Percentiles rank a stretch among this genome's conserved stretches.
phyloP scores from a whole-genome alignment of 2,113 vertebrate species.

The Thomomys bottae region DNA sequence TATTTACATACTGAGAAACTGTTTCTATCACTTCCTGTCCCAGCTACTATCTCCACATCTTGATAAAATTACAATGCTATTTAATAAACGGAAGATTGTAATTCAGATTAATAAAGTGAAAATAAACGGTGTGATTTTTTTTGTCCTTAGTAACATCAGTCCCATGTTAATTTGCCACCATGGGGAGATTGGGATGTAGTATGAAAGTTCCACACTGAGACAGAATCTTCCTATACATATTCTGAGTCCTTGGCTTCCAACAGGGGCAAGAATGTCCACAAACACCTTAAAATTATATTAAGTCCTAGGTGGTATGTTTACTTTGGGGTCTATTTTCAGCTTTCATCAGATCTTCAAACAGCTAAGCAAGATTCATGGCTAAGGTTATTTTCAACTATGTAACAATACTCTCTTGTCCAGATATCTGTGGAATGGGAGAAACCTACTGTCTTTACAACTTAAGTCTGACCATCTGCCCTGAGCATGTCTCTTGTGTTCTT shows the following conservation, averaged over 20 bases:
- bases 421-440: background rate
- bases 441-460: background rate
- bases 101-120: background rate
- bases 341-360: constrained; percentile 16
- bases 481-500: background rate
- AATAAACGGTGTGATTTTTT: background rate
- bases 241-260: background rate
- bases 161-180: accelerated
- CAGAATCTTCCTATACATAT: background rate
- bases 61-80: background rate
- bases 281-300: background rate
- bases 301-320: background rate
- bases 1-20: background rate
- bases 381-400: background rate
- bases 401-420: background rate
- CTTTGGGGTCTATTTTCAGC: background rate
- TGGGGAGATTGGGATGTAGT: background rate
- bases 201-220: no score
- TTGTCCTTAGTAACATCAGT: background rate
- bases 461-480: background rate
- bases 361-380: background rate
- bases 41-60: background rate
- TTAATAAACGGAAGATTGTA: background rate
- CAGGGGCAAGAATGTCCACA: background rate
- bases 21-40: background rate